Base-by-base conservation (phyloP, 2,113 vertebrate species). In the Microtus montanus region DNA sequence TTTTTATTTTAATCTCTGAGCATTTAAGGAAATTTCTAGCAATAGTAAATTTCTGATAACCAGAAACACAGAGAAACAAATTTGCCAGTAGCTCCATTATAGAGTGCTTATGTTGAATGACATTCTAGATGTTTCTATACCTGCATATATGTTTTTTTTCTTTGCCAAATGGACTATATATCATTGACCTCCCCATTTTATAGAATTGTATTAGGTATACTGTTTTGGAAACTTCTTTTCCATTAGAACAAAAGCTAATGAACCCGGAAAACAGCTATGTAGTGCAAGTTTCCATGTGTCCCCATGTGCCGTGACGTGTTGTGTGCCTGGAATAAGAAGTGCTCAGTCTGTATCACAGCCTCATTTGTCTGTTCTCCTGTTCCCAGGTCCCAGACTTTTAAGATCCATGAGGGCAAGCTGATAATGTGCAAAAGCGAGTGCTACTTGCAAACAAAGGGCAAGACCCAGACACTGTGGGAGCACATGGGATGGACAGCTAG, bases 191-290 rank as follows among this genome's bases (percentile, higher is more conserved):
- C 77, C 70, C 15, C 44, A 82, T 74, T 85, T 84, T 95, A 44
- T 92, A 85, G 75, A 52, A 94, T n/a, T 89, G 83, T 73, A 71
- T 74, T 74, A 89, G 77, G 74, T 90, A 63, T 44, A 87, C 64
- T 87, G 2, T 86, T 96, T 91, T 73, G 70, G n/a, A 19, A 35
- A 86, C 44, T 73, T n/a, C 10, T 13, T 95, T 91, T 87, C n/a
- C 84, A 49, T 93, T 95, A 89, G 80, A 95, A 92, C 33, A 68
- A 77, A 83, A 64, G 33, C 11, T 75, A 84, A n/a, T 83, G 68
- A 41, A 79, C 19, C 74, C 75, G 3, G n/a, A 64, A 94, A 58
- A 73, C 84, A 93, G 74, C 11, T 74, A 38, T 63, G 10, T 7
- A 54, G 70, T 79, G 41, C 83, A n/a, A 47, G 58, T 68, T 89